Evolutionary conservation across 2,113 vertebrate genomes (phyloP).

Genomic region (Galemys pyrenaicus): DNA sequence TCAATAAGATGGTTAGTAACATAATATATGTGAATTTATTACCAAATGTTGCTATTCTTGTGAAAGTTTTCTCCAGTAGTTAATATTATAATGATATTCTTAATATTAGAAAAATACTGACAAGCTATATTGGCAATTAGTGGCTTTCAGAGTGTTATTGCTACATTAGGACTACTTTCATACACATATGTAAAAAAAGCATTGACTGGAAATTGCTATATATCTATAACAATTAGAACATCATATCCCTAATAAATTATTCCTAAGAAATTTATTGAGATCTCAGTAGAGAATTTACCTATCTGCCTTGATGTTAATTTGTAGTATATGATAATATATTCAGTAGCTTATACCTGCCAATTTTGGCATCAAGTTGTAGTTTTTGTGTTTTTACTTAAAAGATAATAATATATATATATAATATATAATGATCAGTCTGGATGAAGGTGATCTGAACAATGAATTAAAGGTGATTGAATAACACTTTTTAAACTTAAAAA

Average conservation of each 20-base stretch:
- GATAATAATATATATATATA: constrained; percentile 59
- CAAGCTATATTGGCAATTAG: neutral
- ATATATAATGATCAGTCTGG: constrained; percentile 63
- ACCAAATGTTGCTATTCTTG: neutral
- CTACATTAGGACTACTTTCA: neutral
- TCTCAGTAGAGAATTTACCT: neutral
- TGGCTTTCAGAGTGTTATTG: neutral
- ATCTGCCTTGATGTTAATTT: constrained; percentile 23
- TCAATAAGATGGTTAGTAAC: neutral
- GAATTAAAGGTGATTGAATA: constrained; percentile 69
- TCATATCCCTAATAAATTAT: neutral
- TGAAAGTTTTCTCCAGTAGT: neutral
- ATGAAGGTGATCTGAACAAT: constrained; percentile 58
- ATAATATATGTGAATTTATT: neutral
- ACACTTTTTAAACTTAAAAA: constrained; percentile 55
- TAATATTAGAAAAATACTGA: neutral
- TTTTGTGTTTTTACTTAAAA: constrained; percentile 1
- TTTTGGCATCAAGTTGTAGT: constrained; percentile 34
- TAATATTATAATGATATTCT: neutral
- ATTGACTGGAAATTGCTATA: neutral
- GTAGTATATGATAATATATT: neutral
- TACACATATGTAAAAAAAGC: neutral
- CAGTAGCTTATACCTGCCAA: neutral
- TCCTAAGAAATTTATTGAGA: neutral
- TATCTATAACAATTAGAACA: neutral